Conservation (phyloP, 2,797 vertebrate genomes). For the Esox lucius region DNA sequence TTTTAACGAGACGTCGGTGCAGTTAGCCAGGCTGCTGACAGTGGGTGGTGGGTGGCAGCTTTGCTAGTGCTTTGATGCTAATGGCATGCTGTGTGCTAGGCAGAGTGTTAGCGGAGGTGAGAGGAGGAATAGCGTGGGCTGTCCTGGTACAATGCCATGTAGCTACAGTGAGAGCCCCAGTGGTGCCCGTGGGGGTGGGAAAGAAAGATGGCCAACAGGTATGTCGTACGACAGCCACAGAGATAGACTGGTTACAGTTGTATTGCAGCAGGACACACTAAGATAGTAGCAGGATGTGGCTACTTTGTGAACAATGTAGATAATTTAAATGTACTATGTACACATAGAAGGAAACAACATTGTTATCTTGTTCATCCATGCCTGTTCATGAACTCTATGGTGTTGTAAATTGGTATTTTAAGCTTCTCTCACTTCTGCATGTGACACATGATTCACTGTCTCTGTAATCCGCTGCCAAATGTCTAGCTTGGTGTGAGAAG, state of each 20-base stretch:
- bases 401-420: slow-evolving; percentile 23
- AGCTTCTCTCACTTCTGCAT: slow-evolving; percentile 26
- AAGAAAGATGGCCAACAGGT: neutral
- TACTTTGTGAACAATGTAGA: neutral
- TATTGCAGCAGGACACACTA: neutral
- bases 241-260: neutral
- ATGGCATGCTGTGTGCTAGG: neutral
- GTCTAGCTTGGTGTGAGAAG: neutral
- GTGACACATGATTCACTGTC: slow-evolving; percentile 37
- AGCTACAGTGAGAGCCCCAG: neutral
- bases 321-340: neutral
- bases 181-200: neutral
- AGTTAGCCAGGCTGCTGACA: neutral
- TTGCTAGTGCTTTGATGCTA: slow-evolving; percentile 9
- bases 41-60: slow-evolving; percentile 2
- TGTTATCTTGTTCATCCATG: neutral
- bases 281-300: neutral
- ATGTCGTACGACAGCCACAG: neutral
- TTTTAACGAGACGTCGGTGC: neutral
- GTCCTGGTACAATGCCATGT: neutral
- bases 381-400: neutral
- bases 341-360: neutral
- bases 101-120: neutral
- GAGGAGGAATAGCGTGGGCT: neutral
- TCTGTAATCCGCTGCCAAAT: slow-evolving; percentile 1